Conservation (phyloP, 2,797 vertebrate genomes). For the Eupleurogrammus muticus region DNA sequence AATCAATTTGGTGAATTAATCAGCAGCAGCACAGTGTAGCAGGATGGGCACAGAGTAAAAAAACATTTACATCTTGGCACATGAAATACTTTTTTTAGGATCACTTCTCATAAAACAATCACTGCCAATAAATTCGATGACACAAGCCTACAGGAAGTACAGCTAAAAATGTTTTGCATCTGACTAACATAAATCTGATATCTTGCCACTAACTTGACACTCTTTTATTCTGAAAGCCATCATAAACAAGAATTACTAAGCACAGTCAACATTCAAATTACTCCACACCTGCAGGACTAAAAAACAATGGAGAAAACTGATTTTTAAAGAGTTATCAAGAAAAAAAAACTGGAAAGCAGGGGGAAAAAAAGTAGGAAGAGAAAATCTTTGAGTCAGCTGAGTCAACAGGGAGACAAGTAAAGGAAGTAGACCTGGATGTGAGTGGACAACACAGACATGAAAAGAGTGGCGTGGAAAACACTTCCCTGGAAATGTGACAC, state of each 20-base stretch:
- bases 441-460: conserved; percentile 25
- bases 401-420: conserved; percentile 44
- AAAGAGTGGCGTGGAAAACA: not conserved
- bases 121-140: conserved; percentile 6
- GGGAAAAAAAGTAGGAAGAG: conserved; percentile 46
- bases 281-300: not conserved
- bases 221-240: conserved; percentile 6
- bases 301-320: not conserved
- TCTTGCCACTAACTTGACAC: not conserved
- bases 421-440: conserved; percentile 42
- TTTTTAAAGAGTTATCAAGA: not conserved
- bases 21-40: conserved; percentile 17
- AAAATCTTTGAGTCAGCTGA: conserved; percentile 46
- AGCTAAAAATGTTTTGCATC: conserved; percentile 22
- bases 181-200: conserved; percentile 22
- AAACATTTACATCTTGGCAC: not conserved
- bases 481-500: conserved; percentile 28
- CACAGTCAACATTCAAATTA: conserved; percentile 1
- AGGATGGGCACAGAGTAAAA: conserved; percentile 10
- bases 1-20: conserved; percentile 64
- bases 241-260: conserved; percentile 10
- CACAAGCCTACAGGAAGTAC: not conserved
- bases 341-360: conserved; percentile 7
- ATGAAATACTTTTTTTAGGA: conserved; percentile 18
- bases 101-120: conserved; percentile 7